A percentile compares a stretch with the other conserved stretches of the same genome.
Evolutionary conservation across 2,888 invertebrate species (phyloP).

Genomic region (Caenorhabditis imperialis): DNA sequence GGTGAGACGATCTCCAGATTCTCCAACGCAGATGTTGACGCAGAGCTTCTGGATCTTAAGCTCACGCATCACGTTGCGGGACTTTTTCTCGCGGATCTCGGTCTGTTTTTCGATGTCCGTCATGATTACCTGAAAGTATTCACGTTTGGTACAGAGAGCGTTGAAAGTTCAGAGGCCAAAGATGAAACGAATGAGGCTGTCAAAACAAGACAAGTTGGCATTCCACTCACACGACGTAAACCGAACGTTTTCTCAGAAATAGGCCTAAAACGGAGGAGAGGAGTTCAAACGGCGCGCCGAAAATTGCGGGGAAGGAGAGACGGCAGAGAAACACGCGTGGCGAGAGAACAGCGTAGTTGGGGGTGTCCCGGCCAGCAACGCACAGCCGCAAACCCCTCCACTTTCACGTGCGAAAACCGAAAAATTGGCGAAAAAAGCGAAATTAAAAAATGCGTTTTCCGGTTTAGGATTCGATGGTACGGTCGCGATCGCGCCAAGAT

Average conservation of each 20-base stretch:
- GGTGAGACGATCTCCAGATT: conserved; percentile 89
- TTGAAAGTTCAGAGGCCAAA: background rate
- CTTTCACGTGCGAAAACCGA: conserved; percentile 3
- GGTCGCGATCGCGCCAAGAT: conserved; percentile 31
- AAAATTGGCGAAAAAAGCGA: conserved; percentile 19
- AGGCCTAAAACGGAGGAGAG: background rate
- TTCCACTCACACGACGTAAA: background rate
- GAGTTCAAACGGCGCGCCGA: background rate
- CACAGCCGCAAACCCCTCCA: conserved; percentile 11
- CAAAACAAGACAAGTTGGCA: background rate
- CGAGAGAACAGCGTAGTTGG: conserved; percentile 15
- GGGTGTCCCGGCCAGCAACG: conserved; percentile 4
- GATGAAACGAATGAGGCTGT: background rate
- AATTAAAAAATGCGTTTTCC: conserved; percentile 21
- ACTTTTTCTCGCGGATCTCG: conserved; percentile 81
- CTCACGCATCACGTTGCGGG: conserved; percentile 96
- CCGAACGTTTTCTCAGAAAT: background rate
- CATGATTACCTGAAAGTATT: conserved; percentile 55
- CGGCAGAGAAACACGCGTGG: conserved; percentile 4
- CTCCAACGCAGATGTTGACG: conserved; percentile 98
- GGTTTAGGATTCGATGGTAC: conserved; percentile 39
- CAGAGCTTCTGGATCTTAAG: conserved; percentile 96
- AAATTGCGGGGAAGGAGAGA: conserved; percentile 6
- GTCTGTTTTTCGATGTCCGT: conserved; percentile 55
- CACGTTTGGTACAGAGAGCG: too few species aligned